Evolutionary conservation across 2,113 vertebrate genomes (phyloP).

Genomic region (Accipiter virgatus): DNA sequence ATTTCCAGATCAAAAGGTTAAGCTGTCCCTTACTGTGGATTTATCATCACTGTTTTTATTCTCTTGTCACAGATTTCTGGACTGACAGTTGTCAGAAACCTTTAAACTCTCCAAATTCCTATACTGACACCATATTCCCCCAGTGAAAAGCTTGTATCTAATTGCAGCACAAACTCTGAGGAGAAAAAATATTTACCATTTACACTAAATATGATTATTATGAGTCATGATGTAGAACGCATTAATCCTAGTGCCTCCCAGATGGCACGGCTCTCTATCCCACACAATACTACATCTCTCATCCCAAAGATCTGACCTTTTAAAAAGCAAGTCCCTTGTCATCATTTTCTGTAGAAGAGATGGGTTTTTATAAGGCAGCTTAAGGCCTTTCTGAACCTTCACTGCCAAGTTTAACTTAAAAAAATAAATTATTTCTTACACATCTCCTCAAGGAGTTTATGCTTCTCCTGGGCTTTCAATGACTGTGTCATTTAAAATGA

Average conservation of each 20-base stretch:
- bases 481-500: conserved; percentile 10
- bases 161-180: not conserved
- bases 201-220: not conserved
- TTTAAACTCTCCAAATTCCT: not conserved
- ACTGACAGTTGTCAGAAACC: not conserved
- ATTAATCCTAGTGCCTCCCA: not conserved
- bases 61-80: not conserved
- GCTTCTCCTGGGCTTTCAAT: not conserved
- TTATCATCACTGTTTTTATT: not conserved
- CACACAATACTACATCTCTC: not conserved
- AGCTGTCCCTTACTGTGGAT: not conserved
- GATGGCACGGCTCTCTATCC: not conserved
- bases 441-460: conserved; percentile 5
- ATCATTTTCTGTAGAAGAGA: not conserved
- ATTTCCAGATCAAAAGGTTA: not conserved
- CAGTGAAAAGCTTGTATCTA: not conserved
- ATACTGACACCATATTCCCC: not conserved
- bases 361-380: conserved; percentile 3
- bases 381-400: conserved; percentile 9
- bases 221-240: not conserved
- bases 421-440: conserved; percentile 14
- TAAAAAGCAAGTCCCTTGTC: not conserved
- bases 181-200: not conserved
- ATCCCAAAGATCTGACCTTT: conserved; percentile 39
- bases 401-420: conserved; percentile 22